Evolutionary conservation across 2,888 invertebrate species (phyloP).

Genomic region (Lasioglossum zephyrum): DNA sequence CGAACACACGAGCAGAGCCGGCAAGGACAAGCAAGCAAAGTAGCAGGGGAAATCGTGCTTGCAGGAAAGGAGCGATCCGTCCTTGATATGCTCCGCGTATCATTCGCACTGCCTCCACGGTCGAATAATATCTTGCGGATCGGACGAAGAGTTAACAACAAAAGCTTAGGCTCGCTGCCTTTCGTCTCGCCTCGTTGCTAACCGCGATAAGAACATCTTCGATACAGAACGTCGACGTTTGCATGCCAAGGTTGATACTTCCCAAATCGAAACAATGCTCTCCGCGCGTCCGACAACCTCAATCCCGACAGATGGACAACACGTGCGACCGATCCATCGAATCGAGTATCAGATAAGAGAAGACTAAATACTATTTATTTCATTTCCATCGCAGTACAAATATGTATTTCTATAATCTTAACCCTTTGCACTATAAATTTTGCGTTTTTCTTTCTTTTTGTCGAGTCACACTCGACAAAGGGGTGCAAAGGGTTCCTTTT

Average conservation of each 20-base stretch:
- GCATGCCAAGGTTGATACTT: neutral
- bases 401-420: no score
- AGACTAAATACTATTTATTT: no score
- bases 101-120: conserved; percentile 23
- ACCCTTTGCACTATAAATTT: no score
- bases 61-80: conserved; percentile 37
- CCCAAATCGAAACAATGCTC: neutral
- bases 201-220: neutral
- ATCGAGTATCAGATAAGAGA: no score
- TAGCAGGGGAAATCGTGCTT: conserved; percentile 35
- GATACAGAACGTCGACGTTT: neutral
- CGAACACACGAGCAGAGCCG: neutral
- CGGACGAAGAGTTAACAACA: neutral
- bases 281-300: no score
- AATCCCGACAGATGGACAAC: no score
- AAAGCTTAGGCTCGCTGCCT: neutral
- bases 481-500: no score
- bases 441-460: no score
- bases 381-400: no score
- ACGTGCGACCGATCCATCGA: no score
- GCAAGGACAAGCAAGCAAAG: neutral
- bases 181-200: neutral
- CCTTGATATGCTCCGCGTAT: conserved; percentile 46
- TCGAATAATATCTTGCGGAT: conserved; percentile 31
- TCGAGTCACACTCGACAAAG: no score